Evolutionary conservation across 2,888 invertebrate species (phyloP), one percentile per base, ranked within the genome.

Genomic region (Pomacea canaliculata): DNA sequence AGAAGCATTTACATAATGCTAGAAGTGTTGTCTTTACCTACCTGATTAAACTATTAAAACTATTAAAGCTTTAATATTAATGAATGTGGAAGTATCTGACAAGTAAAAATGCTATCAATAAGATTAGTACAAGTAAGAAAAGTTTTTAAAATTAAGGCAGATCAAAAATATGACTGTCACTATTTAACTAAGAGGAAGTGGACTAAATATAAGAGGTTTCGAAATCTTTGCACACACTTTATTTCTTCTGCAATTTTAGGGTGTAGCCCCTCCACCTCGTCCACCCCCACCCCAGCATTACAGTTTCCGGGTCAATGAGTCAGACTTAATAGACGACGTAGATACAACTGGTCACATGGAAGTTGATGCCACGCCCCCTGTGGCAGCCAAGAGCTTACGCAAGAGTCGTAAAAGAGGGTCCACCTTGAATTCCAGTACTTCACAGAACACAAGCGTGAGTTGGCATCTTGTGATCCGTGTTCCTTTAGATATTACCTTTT

Each of bases 341-440:
- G 85, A 85, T 73, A 82, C 81, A 48, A 80, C 82, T 8, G 77
- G 81, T 18, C 85, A 85, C 71, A 70, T 85, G 9, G 83, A 85
- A 72, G 83, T 87, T n/a, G 86, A 87, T 77, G 86, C 85, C 23
- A 87, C 87, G 0, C 87, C 87, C 7, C 80, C 85, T 18, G 83
- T 84, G 12, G 87, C 86, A 8, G 85, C 85, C 23, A 86, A 84
- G 73, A 82, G 78, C 23, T 51, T 85, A 48, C 76, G 80, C 37
- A 83, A 81, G 72, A 74, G 82, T 27, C 84, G 83, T 76, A 85
- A 83, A 73, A 73, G 83, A 19, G 80, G 81, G 0, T 77, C 80
- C 10, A 46, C 79, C 9, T 63, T 63, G n/a, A 65, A 66, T 18
- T 56, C 56, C 23, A 73, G 59, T 18, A 67, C 73, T 23, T 68